Evolutionary conservation across 2,888 invertebrate genomes (phyloP), one percentile per base, ranked within the genome.

Genomic region (Hemistola chrysoprasaria): DNA sequence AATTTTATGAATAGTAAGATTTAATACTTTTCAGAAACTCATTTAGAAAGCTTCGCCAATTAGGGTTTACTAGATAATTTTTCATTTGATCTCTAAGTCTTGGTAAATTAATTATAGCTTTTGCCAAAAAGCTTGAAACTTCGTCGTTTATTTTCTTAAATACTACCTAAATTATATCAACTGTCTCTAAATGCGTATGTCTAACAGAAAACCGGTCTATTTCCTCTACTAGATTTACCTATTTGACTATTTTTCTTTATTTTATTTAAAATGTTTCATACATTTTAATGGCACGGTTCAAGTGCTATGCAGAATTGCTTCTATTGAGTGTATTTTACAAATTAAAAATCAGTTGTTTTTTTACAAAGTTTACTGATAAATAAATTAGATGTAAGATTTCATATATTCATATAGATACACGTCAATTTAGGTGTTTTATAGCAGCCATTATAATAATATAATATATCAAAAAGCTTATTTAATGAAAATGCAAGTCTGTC

Each of bases 201-300:
- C 87, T 85, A 87, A 87, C 71, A 62, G 68, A 87, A 84, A 87
- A 79, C 87, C 84, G 84, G 87, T 75, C 78, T 87, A 86, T 86
- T 83, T 82, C 62, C 56, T 60, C 85, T 86, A 86, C 76, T 71
- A 72, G 72, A 48, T 27, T 78, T 61, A 76, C 67, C 83, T 85
- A 86, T 84, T 80, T 82, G 74, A 81, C 84, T 86, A 86, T 83
- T 78, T 66, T 52, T 65, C 67, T 64, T 70, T 44, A 41, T 70
- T 65, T 62, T 59, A 59, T 55, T 59, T 37, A 56, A 64, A 65
- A 65, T 64, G 43, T 53, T 62, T 66, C 62, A 71, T 72, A 67
- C 64, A 54, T 62, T 60, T 52, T 47, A 62, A 81, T 78, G 78
- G 82, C 85, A 82, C 78, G 33, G 31, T 71, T 32, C 22, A 24